Percentiles rank a stretch among this genome's conserved stretches.
Evolutionary conservation across 2,797 vertebrate genomes (phyloP).

Genomic region (Pyrocephalus nanus): DNA sequence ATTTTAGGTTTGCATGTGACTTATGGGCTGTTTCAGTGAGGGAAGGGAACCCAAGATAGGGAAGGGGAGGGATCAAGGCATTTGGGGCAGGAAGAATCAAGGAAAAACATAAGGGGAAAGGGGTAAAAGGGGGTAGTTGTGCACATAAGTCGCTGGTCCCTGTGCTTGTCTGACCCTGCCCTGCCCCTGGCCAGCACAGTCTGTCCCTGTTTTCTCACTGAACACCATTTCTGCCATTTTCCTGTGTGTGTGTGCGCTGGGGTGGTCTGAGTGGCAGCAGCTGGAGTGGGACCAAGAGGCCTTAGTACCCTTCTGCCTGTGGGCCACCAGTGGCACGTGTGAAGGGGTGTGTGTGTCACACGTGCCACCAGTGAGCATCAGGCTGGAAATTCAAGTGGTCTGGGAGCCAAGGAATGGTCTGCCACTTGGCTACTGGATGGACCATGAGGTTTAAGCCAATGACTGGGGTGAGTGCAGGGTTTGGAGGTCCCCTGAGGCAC

Average conservation of each 20-base stretch:
- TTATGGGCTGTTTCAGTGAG: neutral
- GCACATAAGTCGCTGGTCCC: neutral
- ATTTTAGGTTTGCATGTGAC: neutral
- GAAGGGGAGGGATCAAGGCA: neutral
- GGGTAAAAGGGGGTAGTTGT: neutral
- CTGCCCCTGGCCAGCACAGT: fast-evolving
- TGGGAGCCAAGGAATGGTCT: neutral
- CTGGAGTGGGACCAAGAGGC: neutral
- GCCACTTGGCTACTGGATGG: neutral
- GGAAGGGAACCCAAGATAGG: neutral
- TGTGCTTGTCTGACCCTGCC: fast-evolving
- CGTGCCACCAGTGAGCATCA: neutral
- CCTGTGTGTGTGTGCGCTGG: fast-evolving
- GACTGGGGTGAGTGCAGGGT: neutral
- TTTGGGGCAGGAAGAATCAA: neutral
- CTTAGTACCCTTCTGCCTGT: fast-evolving
- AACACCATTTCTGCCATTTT: neutral
- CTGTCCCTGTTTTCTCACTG: neutral
- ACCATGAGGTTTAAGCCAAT: neutral
- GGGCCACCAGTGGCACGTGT: fast-evolving
- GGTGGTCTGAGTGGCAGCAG: neutral
- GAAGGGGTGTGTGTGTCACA: neutral
- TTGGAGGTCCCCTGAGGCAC: neutral
- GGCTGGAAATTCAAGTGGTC: fast-evolving
- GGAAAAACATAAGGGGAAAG: neutral